phyloP scores from a whole-genome alignment of 2,888 invertebrate species.

The Gibbula magus region DNA sequence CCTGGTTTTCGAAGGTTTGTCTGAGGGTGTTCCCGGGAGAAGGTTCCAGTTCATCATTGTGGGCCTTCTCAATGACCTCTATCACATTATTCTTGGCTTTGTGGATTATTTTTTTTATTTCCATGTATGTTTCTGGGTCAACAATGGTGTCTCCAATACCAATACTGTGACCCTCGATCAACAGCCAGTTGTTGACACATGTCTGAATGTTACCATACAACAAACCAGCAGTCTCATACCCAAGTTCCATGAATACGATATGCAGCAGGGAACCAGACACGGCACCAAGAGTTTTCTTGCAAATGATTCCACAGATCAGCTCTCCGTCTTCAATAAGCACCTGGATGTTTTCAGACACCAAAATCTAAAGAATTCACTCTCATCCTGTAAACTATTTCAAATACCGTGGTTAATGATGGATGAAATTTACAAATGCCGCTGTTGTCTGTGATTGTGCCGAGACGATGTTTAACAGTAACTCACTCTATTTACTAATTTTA shows the following conservation, averaged over 20 bases:
- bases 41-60: slow-evolving; percentile 98
- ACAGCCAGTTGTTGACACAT: slow-evolving; percentile 97
- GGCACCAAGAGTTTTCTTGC: slow-evolving; percentile 97
- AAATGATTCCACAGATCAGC: slow-evolving; percentile 96
- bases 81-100: slow-evolving; percentile 99
- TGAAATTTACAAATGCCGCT: no score
- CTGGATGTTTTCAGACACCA: slow-evolving; percentile 58
- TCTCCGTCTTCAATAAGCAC: slow-evolving; percentile 98
- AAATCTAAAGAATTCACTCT: no score
- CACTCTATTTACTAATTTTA: no score
- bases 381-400: no score
- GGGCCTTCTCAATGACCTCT: slow-evolving; percentile 99
- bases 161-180: slow-evolving; percentile 83
- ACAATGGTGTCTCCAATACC: slow-evolving; percentile 99
- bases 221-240: slow-evolving; percentile 91
- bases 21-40: slow-evolving; percentile 98
- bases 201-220: slow-evolving; percentile 99
- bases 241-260: slow-evolving; percentile 97
- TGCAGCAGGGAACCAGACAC: slow-evolving; percentile 97
- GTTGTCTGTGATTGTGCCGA: no score
- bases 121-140: slow-evolving; percentile 97
- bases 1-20: slow-evolving; percentile 99
- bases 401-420: no score
- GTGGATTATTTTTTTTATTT: slow-evolving; percentile 97
- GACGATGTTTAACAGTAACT: no score